Evolutionary conservation across 2,888 invertebrate genomes (phyloP).

Genomic region (Acanthococcus lagerstroemiae): DNA sequence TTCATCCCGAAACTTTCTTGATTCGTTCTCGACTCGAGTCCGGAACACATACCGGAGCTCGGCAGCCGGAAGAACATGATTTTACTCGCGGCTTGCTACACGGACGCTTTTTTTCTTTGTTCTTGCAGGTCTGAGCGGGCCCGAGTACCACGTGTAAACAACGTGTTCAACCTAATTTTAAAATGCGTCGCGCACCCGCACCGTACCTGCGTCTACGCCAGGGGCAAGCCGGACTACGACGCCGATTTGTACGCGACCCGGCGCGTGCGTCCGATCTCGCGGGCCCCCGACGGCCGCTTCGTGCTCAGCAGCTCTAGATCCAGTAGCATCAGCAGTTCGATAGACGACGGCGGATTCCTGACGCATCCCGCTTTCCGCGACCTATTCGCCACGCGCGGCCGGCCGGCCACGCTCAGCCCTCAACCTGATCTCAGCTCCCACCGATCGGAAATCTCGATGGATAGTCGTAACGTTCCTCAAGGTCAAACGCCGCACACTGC

Average conservation of each 20-base stretch:
- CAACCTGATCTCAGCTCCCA: conserved; percentile 12
- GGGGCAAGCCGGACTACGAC: conserved; percentile 24
- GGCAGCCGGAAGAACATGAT: too few relatives aligned
- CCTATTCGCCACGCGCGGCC: conserved; percentile 35
- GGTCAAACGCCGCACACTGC: conserved; percentile 46
- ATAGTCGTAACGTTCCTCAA: conserved; percentile 13
- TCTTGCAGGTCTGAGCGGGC: conserved; percentile 74
- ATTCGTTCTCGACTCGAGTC: too few relatives aligned
- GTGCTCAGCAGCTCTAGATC: conserved; percentile 47
- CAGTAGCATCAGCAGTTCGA: conserved; percentile 52
- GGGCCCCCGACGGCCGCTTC: conserved; percentile 60
- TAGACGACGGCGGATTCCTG: conserved; percentile 77
- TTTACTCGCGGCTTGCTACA: too few relatives aligned
- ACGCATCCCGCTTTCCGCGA: conserved; percentile 48
- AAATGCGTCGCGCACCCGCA: conserved; percentile 33
- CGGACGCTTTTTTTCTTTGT: too few relatives aligned
- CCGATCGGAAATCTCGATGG: conserved; percentile 18
- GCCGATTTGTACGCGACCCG: neutral
- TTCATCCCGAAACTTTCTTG: too few relatives aligned
- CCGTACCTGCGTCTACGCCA: conserved; percentile 17
- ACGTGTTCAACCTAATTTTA: conserved; percentile 40
- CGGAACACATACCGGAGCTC: too few relatives aligned
- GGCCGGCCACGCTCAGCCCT: neutral
- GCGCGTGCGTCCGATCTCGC: conserved; percentile 46
- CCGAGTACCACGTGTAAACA: conserved; percentile 85